These are phyloP conservation scores for Lordiphosa mommai DNA, from an alignment of 1,140 invertebrate species.

Conservation along the genomic window DNA sequence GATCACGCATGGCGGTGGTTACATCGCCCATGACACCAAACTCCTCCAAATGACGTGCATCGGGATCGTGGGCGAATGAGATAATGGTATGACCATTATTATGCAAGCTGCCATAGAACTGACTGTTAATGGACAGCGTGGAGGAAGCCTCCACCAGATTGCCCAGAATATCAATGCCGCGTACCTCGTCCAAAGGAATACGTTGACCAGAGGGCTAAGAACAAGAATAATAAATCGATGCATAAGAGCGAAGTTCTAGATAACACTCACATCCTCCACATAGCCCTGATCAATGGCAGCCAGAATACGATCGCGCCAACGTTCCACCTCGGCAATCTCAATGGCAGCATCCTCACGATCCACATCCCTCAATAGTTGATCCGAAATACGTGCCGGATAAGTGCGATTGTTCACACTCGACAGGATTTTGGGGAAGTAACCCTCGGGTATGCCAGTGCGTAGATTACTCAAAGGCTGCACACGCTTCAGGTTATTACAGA, in stretches of 20 bases:
- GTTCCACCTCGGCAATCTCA: conserved; percentile 82
- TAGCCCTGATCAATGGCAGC: conserved; percentile 83
- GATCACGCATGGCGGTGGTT: conserved; percentile 86
- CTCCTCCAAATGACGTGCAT: conserved; percentile 82
- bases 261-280: conserved; percentile 72
- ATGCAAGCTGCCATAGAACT: conserved; percentile 84
- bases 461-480: conserved; percentile 81
- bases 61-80: conserved; percentile 84
- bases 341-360: conserved; percentile 82
- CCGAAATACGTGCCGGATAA: conserved; percentile 82
- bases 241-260: neutral
- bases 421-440: conserved; percentile 83
- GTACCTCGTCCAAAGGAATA: conserved; percentile 57
- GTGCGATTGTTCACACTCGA: conserved; percentile 81
- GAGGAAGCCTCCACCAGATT: conserved; percentile 83
- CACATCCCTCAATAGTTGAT: conserved; percentile 80
- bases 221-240: neutral
- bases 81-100: conserved; percentile 84
- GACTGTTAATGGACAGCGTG: conserved; percentile 81
- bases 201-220: conserved; percentile 40
- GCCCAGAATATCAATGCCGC: conserved; percentile 83
- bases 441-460: conserved; percentile 81
- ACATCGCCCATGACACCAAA: conserved; percentile 85
- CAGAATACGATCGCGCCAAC: conserved; percentile 83
- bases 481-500: conserved; percentile 81